Percentiles rank a stretch among this genome's conserved stretches.
phyloP scores from a whole-genome alignment of 2,797 vertebrate genomes.

The Psittacula derbiana region DNA sequence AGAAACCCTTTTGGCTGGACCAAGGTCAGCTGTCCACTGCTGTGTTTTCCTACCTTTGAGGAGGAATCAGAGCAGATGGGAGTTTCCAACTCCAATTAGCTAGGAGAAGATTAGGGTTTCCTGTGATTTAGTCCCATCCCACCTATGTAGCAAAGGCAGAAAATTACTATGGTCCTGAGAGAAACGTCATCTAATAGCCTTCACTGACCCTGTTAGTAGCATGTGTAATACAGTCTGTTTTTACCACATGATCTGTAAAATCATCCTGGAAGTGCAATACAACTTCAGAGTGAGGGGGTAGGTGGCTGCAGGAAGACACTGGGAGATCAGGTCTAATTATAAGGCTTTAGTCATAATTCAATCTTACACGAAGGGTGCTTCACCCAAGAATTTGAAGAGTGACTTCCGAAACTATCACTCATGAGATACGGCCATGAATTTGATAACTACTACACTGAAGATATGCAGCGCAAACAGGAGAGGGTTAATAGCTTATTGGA shows the following conservation, averaged over 20 bases:
- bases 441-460: background rate
- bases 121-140: background rate
- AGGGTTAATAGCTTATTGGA: slow-evolving; percentile 4
- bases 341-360: background rate
- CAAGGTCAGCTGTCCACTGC: background rate
- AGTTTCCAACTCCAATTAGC: background rate
- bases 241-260: background rate
- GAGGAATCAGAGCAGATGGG: background rate
- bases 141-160: background rate
- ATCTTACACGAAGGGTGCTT: background rate
- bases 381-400: background rate
- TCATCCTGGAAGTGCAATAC: background rate
- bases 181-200: background rate
- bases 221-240: background rate
- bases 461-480: background rate
- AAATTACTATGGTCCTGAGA: background rate
- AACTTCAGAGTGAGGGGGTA: background rate
- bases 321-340: background rate
- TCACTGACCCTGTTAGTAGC: background rate
- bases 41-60: background rate
- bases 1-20: background rate
- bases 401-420: background rate
- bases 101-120: background rate
- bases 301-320: background rate
- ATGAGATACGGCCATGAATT: background rate